These are phyloP conservation scores for Pantelozetes paolii DNA, from an alignment of 2,888 invertebrate genomes.

Conservation along the genomic window DNA sequence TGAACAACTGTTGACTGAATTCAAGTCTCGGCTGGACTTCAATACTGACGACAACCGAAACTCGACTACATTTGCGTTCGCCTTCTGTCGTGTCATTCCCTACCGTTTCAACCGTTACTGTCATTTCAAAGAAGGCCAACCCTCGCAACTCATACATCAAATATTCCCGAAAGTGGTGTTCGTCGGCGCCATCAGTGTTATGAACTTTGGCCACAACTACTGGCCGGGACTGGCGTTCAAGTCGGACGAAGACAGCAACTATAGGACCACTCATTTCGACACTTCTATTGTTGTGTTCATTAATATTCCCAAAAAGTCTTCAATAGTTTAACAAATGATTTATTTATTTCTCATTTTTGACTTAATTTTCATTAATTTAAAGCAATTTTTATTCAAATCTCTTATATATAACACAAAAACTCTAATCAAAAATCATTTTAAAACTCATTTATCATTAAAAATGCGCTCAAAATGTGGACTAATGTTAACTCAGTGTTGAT, in stretches of 20 bases:
- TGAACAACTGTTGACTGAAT: slow-evolving; percentile 8
- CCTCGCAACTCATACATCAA: slow-evolving; percentile 10
- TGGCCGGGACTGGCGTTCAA: slow-evolving; percentile 16
- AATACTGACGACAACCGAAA: background rate
- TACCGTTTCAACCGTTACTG: slow-evolving; percentile 22
- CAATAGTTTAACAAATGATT: background rate
- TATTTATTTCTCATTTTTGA: background rate
- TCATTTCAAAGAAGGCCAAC: slow-evolving; percentile 32
- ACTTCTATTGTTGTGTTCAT: slow-evolving; percentile 13
- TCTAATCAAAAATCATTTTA: background rate
- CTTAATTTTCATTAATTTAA: background rate
- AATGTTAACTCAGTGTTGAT: background rate
- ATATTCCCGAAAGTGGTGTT: slow-evolving; percentile 13
- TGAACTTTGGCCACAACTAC: slow-evolving; percentile 25
- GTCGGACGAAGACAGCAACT: slow-evolving; percentile 27
- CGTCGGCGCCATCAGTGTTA: slow-evolving; percentile 8
- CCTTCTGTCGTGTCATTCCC: slow-evolving; percentile 17
- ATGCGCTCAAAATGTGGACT: background rate
- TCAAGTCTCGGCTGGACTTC: slow-evolving; percentile 21
- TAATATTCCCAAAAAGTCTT: background rate
- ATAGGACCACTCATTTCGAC: slow-evolving; percentile 22
- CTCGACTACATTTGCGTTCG: slow-evolving; percentile 13
- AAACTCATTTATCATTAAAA: background rate
- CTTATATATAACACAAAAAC: background rate
- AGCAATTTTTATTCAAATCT: too few species aligned